phyloP scores from a whole-genome alignment of 2,113 vertebrate species.

The Dascyllus trimaculatus region DNA sequence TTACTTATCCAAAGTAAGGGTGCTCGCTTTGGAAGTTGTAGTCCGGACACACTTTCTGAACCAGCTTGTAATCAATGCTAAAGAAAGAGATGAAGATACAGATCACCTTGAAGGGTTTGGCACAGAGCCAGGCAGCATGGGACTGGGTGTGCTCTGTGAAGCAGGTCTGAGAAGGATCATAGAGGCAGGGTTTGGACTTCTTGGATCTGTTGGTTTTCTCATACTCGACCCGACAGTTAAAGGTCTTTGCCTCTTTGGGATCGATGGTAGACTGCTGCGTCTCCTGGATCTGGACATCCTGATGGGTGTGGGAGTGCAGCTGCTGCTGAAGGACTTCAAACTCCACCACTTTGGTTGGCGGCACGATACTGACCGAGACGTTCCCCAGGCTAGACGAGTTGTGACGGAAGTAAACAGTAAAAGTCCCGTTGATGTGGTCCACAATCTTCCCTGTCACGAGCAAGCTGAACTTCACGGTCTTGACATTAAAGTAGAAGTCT shows the following conservation, averaged over 20 bases:
- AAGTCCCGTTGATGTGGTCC: conserved; percentile 97
- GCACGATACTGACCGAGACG: conserved; percentile 95
- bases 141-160: conserved; percentile 98
- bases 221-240: conserved; percentile 97
- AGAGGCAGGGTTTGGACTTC: conserved; percentile 95
- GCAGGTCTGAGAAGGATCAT: conserved; percentile 96
- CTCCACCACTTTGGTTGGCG: conserved; percentile 92
- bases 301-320: conserved; percentile 86
- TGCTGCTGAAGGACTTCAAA: conserved; percentile 91
- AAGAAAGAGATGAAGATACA: conserved; percentile 99
- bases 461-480: conserved; percentile 92
- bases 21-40: conserved; percentile 99
- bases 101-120: conserved; percentile 99
- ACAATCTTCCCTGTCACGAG: conserved; percentile 92
- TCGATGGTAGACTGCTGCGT: conserved; percentile 90
- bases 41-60: conserved; percentile 99
- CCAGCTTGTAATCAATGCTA: conserved; percentile 98
- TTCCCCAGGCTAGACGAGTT: conserved; percentile 96
- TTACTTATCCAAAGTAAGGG: conserved; percentile 92
- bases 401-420: conserved; percentile 98
- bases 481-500: conserved; percentile 97
- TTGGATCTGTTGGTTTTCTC: conserved; percentile 96
- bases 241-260: conserved; percentile 90
- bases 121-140: conserved; percentile 96
- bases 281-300: conserved; percentile 87